These are phyloP conservation scores for Baronia brevicornis DNA, from an alignment of 2,888 invertebrate genomes.

Conservation along the genomic window DNA sequence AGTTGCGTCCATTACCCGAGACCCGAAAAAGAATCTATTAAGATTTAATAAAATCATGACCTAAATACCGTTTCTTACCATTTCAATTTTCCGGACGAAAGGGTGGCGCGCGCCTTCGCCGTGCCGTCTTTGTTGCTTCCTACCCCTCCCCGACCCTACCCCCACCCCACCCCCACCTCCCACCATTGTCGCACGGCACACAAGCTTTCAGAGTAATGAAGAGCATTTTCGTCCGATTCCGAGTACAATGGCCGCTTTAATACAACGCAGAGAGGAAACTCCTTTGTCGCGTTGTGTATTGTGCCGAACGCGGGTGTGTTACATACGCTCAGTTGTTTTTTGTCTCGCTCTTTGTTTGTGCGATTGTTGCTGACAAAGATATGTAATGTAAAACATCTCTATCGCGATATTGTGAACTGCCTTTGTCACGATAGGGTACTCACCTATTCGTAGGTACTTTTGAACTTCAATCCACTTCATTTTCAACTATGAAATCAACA, in stretches of 20 bases:
- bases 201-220: slow-evolving; percentile 77
- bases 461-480: slow-evolving; percentile 11
- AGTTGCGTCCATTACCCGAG: slow-evolving; percentile 10
- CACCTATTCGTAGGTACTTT: slow-evolving; percentile 10
- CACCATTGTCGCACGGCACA: slow-evolving; percentile 71
- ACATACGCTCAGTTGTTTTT: slow-evolving; percentile 53
- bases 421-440: slow-evolving; percentile 11
- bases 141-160: slow-evolving; percentile 26
- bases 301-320: slow-evolving; percentile 62
- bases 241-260: slow-evolving; percentile 67
- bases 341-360: slow-evolving; percentile 51
- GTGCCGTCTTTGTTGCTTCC: slow-evolving; percentile 63
- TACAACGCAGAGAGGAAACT: slow-evolving; percentile 70
- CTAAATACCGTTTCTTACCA: slow-evolving; percentile 72
- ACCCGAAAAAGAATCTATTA: slow-evolving; percentile 40
- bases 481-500: slow-evolving; percentile 18
- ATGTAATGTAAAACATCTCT: slow-evolving; percentile 33
- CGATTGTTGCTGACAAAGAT: slow-evolving; percentile 59
- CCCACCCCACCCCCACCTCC: slow-evolving; percentile 33
- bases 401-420: slow-evolving; percentile 21
- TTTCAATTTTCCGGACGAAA: slow-evolving; percentile 74
- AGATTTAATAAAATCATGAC: slow-evolving; percentile 74
- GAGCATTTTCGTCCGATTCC: slow-evolving; percentile 77
- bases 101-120: slow-evolving; percentile 62
- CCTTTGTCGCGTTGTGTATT: slow-evolving; percentile 60